phyloP scores from a whole-genome alignment of 2,888 invertebrate species.

The Parapristionchus giblindavisi region DNA sequence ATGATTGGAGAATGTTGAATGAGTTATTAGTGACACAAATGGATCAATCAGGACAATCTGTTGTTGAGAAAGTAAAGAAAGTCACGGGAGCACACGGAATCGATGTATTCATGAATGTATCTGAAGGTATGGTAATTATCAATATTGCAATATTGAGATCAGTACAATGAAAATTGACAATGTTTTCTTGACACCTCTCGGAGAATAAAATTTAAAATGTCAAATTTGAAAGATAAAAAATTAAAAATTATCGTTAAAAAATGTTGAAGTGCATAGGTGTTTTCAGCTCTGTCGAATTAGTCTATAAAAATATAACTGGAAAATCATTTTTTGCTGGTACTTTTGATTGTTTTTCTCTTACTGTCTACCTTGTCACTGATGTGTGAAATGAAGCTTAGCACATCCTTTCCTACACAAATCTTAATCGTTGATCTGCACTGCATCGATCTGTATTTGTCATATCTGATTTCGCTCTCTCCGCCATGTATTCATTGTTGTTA shows the following conservation, averaged over 20 bases:
- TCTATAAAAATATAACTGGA: not conserved
- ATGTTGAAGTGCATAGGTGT: not conserved
- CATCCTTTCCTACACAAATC: too few species aligned
- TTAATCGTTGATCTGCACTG: too few species aligned
- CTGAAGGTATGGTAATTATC: constrained; percentile 41
- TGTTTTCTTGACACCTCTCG: not conserved
- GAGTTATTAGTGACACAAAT: constrained; percentile 53
- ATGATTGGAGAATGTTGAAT: constrained; percentile 62
- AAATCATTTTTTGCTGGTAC: not conserved
- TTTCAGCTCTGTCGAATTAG: not conserved
- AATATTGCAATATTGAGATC: not conserved
- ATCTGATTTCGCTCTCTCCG: too few species aligned
- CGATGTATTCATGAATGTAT: constrained; percentile 56
- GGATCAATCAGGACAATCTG: constrained; percentile 38
- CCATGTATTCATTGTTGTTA: too few species aligned
- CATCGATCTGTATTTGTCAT: too few species aligned
- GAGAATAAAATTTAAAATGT: too few species aligned
- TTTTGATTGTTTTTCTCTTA: not conserved
- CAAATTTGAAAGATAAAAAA: too few species aligned
- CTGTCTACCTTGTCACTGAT: too few species aligned
- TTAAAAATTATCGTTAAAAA: not conserved
- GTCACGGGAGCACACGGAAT: constrained; percentile 61
- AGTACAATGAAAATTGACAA: not conserved
- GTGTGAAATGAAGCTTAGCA: too few species aligned
- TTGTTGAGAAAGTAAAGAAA: constrained; percentile 61